phyloP scores from a whole-genome alignment of 1,140 invertebrate species.

The Monochamus saltuarius region DNA sequence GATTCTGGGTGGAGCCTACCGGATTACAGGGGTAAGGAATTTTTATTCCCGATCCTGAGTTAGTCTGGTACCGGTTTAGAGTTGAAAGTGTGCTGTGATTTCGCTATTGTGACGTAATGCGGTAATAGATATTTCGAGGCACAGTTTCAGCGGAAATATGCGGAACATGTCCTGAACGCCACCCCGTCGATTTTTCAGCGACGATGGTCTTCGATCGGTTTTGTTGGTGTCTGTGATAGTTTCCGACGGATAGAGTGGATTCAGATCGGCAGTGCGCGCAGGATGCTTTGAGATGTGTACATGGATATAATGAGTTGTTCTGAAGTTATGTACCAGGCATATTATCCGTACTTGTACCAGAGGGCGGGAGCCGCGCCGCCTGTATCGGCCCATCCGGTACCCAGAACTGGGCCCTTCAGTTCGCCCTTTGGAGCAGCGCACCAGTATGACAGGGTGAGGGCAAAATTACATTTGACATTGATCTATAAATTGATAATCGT shows the following conservation, averaged over 20 bases:
- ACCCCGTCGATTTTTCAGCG: conserved; percentile 2
- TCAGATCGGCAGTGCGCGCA: conserved; percentile 16
- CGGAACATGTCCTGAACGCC: conserved; percentile 12
- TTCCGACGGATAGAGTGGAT: conserved; percentile 7
- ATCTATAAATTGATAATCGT: no score
- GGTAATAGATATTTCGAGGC: conserved; percentile 1
- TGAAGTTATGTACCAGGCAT: conserved; percentile 61
- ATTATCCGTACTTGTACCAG: conserved; percentile 60
- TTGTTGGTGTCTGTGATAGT: conserved; percentile 6
- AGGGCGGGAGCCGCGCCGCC: conserved; percentile 53
- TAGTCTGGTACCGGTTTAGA: conserved; percentile 38
- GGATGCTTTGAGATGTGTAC: conserved; percentile 39
- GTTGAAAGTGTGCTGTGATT: conserved; percentile 34
- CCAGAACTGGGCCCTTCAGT: conserved; percentile 49
- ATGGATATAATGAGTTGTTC: conserved; percentile 58
- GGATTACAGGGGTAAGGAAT: conserved; percentile 37
- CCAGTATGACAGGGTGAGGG: conserved; percentile 57
- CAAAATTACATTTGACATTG: no score
- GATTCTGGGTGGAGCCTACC: conserved; percentile 29
- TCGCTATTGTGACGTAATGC: conserved; percentile 29
- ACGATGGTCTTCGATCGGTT: conserved; percentile 7
- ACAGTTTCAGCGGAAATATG: background rate
- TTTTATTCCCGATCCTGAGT: conserved; percentile 37
- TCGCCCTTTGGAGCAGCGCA: conserved; percentile 52
- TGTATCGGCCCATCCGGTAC: conserved; percentile 50